Evolutionary conservation across 2,888 invertebrate species (phyloP), one percentile per base, ranked within the genome.

Genomic region (Chymomyza procnemis): DNA sequence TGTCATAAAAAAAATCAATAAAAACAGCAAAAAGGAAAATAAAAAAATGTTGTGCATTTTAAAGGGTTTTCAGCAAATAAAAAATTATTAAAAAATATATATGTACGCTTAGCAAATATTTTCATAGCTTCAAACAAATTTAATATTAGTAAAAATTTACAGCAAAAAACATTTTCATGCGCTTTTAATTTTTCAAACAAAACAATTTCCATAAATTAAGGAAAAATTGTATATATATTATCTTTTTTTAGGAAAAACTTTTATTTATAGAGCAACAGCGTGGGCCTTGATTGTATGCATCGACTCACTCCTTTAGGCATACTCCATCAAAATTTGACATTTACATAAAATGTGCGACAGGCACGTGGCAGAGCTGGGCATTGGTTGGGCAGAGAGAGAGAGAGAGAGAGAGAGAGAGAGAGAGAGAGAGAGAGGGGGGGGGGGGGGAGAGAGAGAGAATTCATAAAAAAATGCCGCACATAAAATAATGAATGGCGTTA

Each of bases 111-210:
- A 1, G 5, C 34, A 12, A 34, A 34, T 34, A 34, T 34, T 34
- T 34, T 34, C 9, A 69, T 69, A 69, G 69, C 68, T 47, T 19
- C 22, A 61, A 34, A 14, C 12, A 46, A 34, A 34, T 34, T 34
- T 34, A 34, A 34, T 34, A 3, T 41, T 5, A 2, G 12, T 12
- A 41, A 41, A 54, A 54, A 54, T 9, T 12, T 21, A 4, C n/a
- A 19, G 22, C 14, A 19, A 1, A 14, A 19, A 54, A 41, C 34
- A 59, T 67, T 69, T 67, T 72, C 57, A 67, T 73, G 67, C 61
- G 64, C 73, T 66, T 66, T 74, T 74, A 74, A 74, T 69, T 74
- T 74, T 66, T 64, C 58, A 74, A 74, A 73, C 69, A 73, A 73
- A 74, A 66, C 70, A 74, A 74, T 74, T 70, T 74, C 59, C 74